phyloP scores from a whole-genome alignment of 2,888 invertebrate genomes.

The Archaeoteleia sp. region DNA sequence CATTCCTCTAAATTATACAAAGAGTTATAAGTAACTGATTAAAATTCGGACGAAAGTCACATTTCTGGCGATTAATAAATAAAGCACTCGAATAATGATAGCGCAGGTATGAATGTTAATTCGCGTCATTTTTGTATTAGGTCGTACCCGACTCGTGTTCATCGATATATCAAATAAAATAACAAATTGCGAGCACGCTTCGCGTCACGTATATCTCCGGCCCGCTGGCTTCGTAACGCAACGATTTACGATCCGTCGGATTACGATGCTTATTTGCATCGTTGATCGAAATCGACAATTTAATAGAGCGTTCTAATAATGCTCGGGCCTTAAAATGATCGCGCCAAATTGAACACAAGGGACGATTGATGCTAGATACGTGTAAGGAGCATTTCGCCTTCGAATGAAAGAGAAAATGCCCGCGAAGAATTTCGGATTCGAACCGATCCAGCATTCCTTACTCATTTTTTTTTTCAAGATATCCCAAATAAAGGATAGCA shows the following conservation, averaged over 20 bases:
- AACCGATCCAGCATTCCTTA: no score
- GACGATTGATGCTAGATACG: slow-evolving; percentile 15
- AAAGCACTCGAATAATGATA: no score
- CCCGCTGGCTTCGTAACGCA: background rate
- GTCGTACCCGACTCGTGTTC: background rate
- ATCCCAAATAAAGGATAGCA: no score
- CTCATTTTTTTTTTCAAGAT: no score
- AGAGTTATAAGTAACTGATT: no score
- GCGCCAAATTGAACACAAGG: slow-evolving; percentile 9
- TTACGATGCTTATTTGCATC: background rate
- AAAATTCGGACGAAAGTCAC: no score
- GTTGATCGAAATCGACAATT: slow-evolving; percentile 5
- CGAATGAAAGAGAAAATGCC: background rate
- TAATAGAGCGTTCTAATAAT: slow-evolving; percentile 3
- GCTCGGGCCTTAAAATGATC: slow-evolving; percentile 3
- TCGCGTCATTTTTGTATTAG: background rate
- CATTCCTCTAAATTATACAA: no score
- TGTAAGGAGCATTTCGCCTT: no score
- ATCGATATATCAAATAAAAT: slow-evolving; percentile 3
- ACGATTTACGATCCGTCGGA: slow-evolving; percentile 1
- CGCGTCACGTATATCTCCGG: background rate
- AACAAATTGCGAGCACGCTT: background rate
- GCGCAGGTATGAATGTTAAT: slow-evolving; percentile 6
- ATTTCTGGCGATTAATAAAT: no score
- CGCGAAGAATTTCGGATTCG: background rate